Evolutionary conservation across 2,113 vertebrate species (phyloP).

Genomic region (Festucalex cinctus): DNA sequence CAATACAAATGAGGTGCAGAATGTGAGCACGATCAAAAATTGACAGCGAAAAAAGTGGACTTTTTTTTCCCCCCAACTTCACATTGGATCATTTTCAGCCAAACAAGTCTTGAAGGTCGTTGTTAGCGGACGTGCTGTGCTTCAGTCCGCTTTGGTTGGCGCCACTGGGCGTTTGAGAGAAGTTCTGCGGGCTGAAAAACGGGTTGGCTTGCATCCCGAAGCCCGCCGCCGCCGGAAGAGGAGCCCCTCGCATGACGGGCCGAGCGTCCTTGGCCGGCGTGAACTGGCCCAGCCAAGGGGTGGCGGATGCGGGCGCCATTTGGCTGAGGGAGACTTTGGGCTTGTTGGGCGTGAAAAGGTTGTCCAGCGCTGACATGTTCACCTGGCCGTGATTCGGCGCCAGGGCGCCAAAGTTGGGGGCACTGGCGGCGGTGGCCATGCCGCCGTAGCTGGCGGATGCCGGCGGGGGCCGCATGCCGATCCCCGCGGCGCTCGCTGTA

Average conservation of each 20-base stretch:
- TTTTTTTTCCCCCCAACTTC: slow-evolving; percentile 21
- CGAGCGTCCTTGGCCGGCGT: slow-evolving; percentile 75
- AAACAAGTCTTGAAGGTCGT: slow-evolving; percentile 95
- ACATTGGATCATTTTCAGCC: slow-evolving; percentile 74
- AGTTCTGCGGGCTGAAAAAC: slow-evolving; percentile 95
- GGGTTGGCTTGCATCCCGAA: slow-evolving; percentile 94
- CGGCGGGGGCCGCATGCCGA: slow-evolving; percentile 73
- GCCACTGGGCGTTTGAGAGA: slow-evolving; percentile 72
- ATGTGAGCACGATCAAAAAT: slow-evolving; percentile 41
- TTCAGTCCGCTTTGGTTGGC: slow-evolving; percentile 75
- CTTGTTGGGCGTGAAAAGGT: slow-evolving; percentile 87
- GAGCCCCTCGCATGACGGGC: slow-evolving; percentile 57
- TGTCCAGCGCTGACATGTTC: slow-evolving; percentile 88
- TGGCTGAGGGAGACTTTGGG: slow-evolving; percentile 95
- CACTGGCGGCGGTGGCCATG: slow-evolving; percentile 74
- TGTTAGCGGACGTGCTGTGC: slow-evolving; percentile 86
- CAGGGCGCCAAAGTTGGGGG: slow-evolving; percentile 82
- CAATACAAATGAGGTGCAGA: slow-evolving; percentile 43
- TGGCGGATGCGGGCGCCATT: slow-evolving; percentile 67
- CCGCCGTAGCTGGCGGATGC: slow-evolving; percentile 79
- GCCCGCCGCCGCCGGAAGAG: slow-evolving; percentile 74
- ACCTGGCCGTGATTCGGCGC: slow-evolving; percentile 72
- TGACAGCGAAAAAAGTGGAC: slow-evolving; percentile 26
- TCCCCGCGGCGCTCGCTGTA: slow-evolving; percentile 72
- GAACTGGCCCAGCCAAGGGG: slow-evolving; percentile 89